Evolutionary conservation across 2,888 invertebrate species (phyloP), one percentile per base, ranked within the genome.

Genomic region (Platypus cylindrus): DNA sequence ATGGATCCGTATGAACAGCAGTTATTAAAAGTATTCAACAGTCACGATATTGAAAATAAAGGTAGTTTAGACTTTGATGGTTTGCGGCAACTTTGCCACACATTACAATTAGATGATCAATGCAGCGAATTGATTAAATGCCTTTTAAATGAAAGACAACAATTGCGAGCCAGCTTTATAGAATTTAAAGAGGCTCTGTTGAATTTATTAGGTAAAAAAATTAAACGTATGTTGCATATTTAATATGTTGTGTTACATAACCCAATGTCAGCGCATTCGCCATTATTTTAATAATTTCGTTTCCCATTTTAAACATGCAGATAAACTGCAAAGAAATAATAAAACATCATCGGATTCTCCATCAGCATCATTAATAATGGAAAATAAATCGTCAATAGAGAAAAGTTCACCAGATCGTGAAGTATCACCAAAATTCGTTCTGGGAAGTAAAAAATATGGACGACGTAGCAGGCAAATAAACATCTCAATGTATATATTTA

Each of bases 1-100:
- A n/a, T 73, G 59, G 80, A 82, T 65, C 83, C 78, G 27, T 84
- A 85, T 56, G 85, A 85, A 60, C 75, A 79, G 62, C 83, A 84
- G 66, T 68, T 85, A 52, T 73, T 78, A 50, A 73, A 76, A 50
- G 81, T 84, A 55, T 86, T 84, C 56, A 75, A 80, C 58, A 81
- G 79, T 54, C 82, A 82, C 63, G 78, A 83, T 61, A 67, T 69
- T 45, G 72, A 75, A 54, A 74, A 73, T 51, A 67, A 71, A 52
- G 78, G 78, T 47, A 70, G 75, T 50, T 60, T 85, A 45, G 75
- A 78, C 54, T 69, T 67, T 49, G 66, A 70, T 28, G 76, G 81
- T 27, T 67, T 84, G 46, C 62, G 69, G 33, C 71, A 71, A 41
- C 66, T 86, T 30, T 85, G 85, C 58, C 74, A 76, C 52, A 74